Conservation (phyloP, 2,113 vertebrate species). For the Halichoerus grypus region DNA sequence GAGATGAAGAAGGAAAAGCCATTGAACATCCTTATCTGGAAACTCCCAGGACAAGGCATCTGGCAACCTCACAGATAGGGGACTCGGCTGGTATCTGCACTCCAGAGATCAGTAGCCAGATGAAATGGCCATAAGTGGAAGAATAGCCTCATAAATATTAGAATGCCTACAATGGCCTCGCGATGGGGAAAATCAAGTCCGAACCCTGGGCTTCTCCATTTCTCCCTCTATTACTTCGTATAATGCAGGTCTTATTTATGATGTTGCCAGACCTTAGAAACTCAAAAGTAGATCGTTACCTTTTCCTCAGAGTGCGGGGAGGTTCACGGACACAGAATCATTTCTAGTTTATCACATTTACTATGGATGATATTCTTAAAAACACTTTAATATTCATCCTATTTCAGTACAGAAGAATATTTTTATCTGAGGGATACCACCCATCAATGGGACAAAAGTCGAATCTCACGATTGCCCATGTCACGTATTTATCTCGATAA, state of each 20-base stretch:
- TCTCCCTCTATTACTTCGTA: neutral
- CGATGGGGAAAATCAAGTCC: neutral
- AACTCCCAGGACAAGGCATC: neutral
- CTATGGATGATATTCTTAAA: neutral
- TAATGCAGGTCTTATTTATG: neutral
- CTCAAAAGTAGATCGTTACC: neutral
- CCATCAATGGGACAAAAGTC: neutral
- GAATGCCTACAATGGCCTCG: too few relatives aligned
- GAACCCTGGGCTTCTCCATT: neutral
- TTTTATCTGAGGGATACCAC: neutral
- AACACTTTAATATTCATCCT: neutral
- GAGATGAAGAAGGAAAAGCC: slow-evolving; percentile 32
- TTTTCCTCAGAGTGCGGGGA: neutral
- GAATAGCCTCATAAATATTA: neutral
- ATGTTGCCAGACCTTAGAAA: neutral
- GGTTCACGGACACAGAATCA: neutral
- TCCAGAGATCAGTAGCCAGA: neutral
- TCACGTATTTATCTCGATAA: neutral
- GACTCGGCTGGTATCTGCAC: neutral
- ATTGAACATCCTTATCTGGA: slow-evolving; percentile 35
- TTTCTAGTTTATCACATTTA: neutral
- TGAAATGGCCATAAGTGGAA: neutral
- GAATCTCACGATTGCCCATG: neutral
- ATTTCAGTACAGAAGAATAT: neutral
- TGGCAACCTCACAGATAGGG: neutral